phyloP scores from a whole-genome alignment of 2,113 vertebrate genomes.

The Sciurus niger region DNA sequence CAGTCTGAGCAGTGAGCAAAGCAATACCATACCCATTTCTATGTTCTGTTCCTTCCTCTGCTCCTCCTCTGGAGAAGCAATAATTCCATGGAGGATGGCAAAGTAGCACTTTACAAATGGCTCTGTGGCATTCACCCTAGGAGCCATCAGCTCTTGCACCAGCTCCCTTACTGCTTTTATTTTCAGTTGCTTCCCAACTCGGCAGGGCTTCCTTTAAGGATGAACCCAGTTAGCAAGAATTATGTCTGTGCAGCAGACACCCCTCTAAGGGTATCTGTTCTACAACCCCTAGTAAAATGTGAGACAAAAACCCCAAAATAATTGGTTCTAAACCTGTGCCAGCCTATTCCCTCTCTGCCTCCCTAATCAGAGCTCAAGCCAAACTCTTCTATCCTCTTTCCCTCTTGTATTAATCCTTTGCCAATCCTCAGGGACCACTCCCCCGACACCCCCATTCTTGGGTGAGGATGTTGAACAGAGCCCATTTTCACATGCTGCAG shows the following conservation, averaged over 20 bases:
- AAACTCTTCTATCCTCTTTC: slow-evolving; percentile 50
- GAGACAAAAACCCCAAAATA: slow-evolving; percentile 36
- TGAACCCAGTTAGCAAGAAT: slow-evolving; percentile 51
- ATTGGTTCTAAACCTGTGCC: slow-evolving; percentile 50
- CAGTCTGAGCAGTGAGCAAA: slow-evolving; percentile 69
- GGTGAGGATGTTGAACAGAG: slow-evolving; percentile 70
- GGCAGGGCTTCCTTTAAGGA: slow-evolving; percentile 51
- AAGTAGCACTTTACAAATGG: slow-evolving; percentile 80
- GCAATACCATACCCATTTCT: slow-evolving; percentile 73
- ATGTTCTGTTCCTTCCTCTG: slow-evolving; percentile 15
- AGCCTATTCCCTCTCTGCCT: slow-evolving; percentile 53
- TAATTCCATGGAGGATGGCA: slow-evolving; percentile 33
- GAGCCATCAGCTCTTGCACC: slow-evolving; percentile 70
- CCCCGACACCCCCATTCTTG: slow-evolving; percentile 56
- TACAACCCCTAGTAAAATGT: slow-evolving; percentile 38
- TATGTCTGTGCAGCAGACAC: background rate
- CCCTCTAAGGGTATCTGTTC: background rate
- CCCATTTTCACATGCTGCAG: slow-evolving; percentile 68
- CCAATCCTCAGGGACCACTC: slow-evolving; percentile 85
- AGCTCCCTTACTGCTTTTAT: slow-evolving; percentile 53
- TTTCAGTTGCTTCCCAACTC: slow-evolving; percentile 34
- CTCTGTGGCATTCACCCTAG: slow-evolving; percentile 59
- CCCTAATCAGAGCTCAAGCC: slow-evolving; percentile 69
- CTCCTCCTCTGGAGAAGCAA: slow-evolving; percentile 70
- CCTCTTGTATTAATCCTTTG: slow-evolving; percentile 69